A percentile compares a stretch with the other conserved stretches of the same genome.
Conservation (phyloP, 2,113 vertebrate species). For the Archocentrus centrarchus region DNA sequence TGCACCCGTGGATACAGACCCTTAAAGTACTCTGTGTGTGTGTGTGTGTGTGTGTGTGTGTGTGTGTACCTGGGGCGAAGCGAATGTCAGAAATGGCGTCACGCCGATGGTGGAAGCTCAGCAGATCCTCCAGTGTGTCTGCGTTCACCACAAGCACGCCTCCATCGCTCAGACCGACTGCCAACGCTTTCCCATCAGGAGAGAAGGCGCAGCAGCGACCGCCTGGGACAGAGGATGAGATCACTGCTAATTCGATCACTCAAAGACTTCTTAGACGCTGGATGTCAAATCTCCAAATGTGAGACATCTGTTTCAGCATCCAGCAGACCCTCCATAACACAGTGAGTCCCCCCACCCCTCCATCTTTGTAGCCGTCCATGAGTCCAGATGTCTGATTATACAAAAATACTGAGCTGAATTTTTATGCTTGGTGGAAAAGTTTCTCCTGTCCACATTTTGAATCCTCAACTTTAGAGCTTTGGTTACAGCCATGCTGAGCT, state of each 20-base stretch:
- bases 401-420: too few species aligned
- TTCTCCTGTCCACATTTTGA: too few species aligned
- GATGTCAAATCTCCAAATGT: too few species aligned
- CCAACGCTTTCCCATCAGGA: constrained; percentile 94
- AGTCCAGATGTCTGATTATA: too few species aligned
- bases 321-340: too few species aligned
- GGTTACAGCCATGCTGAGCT: too few species aligned
- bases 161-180: constrained; percentile 93
- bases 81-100: constrained; percentile 96
- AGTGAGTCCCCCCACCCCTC: too few species aligned
- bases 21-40: not conserved
- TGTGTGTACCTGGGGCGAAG: constrained; percentile 88
- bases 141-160: constrained; percentile 96
- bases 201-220: constrained; percentile 96
- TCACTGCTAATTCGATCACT: not conserved
- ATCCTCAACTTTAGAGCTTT: too few species aligned
- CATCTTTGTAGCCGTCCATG: too few species aligned
- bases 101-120: constrained; percentile 94
- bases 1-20: not conserved
- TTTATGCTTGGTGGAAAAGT: too few species aligned
- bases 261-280: too few species aligned
- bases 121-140: constrained; percentile 96
- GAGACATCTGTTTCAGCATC: too few species aligned
- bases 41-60: not conserved
- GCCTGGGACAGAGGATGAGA: constrained; percentile 72